Evolutionary conservation across 1,140 invertebrate genomes (phyloP).

Genomic region (Andricus grossulariae): DNA sequence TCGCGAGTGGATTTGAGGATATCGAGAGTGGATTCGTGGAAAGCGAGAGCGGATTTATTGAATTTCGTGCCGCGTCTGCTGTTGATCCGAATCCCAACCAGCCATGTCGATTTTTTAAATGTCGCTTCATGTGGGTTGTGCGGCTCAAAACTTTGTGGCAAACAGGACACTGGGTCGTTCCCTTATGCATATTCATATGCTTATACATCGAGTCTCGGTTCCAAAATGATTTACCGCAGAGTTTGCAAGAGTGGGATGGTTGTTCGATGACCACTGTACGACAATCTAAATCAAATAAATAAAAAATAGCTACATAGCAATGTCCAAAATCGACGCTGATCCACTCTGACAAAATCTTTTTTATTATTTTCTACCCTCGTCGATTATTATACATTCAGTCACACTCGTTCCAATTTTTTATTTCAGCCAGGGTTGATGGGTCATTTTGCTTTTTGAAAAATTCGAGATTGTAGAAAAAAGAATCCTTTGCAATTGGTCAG

Average conservation of each 20-base stretch:
- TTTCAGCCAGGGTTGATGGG: not conserved
- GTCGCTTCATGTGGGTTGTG: conserved; percentile 75
- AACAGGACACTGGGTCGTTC: conserved; percentile 75
- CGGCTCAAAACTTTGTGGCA: conserved; percentile 76
- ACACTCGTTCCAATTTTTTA: conserved; percentile 30
- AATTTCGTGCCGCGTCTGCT: conserved; percentile 39
- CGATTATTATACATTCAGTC: conserved; percentile 14
- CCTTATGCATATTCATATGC: conserved; percentile 77
- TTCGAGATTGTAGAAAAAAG: too few relatives aligned
- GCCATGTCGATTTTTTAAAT: conserved; percentile 74
- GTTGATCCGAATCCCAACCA: conserved; percentile 66
- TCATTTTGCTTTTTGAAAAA: too few relatives aligned
- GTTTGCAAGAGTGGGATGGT: conserved; percentile 76
- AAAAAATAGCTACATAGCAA: conserved; percentile 50
- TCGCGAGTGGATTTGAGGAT: conserved; percentile 49
- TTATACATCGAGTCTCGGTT: conserved; percentile 77
- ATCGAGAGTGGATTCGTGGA: conserved; percentile 52
- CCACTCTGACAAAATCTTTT: conserved; percentile 19
- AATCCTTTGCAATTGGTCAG: too few relatives aligned
- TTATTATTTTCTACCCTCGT: not conserved
- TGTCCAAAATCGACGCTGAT: conserved; percentile 39
- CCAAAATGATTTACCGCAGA: conserved; percentile 77
- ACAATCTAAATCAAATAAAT: conserved; percentile 75
- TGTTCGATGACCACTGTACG: conserved; percentile 76
- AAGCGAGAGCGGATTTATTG: conserved; percentile 45